A percentile compares a stretch with the other conserved stretches of the same genome.
Conservation (phyloP, 2,113 vertebrate genomes). For the Mastomys natalensis region DNA sequence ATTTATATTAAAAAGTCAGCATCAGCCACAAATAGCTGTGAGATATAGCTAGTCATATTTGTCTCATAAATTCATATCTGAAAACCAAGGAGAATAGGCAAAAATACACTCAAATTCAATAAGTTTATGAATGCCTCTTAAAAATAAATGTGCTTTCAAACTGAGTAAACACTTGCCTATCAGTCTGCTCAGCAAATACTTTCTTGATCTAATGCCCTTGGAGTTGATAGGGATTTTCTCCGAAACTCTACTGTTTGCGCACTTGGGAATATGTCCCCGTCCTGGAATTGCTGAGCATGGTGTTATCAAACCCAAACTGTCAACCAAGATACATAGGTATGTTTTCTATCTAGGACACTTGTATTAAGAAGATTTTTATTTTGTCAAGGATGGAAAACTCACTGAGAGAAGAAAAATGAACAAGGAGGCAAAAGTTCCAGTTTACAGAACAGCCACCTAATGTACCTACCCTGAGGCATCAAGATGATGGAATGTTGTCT, state of each 20-base stretch:
- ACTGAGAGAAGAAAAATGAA: constrained; percentile 37
- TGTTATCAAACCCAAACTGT: constrained; percentile 47
- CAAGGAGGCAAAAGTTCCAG: not conserved
- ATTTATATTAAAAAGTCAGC: constrained; percentile 8
- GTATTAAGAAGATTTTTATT: constrained; percentile 8
- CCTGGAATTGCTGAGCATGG: not conserved
- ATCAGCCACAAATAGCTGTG: constrained; percentile 28
- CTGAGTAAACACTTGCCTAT: not conserved
- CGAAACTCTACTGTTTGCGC: not conserved
- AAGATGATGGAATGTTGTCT: not conserved
- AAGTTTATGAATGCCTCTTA: not conserved
- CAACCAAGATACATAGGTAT: constrained; percentile 22
- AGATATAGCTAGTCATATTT: constrained; percentile 23
- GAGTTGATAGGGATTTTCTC: constrained; percentile 31
- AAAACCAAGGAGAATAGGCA: constrained; percentile 12
- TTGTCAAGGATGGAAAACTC: not conserved
- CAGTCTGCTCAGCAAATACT: constrained; percentile 1
- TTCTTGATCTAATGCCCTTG: constrained; percentile 13
- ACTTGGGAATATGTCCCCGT: not conserved
- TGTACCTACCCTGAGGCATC: not conserved
- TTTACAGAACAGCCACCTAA: not conserved
- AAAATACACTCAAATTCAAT: not conserved
- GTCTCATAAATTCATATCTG: constrained; percentile 10
- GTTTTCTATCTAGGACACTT: constrained; percentile 22
- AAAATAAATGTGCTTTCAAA: constrained; percentile 51